Conservation (phyloP, 2,888 invertebrate species). For the Geophilus truncorum region DNA sequence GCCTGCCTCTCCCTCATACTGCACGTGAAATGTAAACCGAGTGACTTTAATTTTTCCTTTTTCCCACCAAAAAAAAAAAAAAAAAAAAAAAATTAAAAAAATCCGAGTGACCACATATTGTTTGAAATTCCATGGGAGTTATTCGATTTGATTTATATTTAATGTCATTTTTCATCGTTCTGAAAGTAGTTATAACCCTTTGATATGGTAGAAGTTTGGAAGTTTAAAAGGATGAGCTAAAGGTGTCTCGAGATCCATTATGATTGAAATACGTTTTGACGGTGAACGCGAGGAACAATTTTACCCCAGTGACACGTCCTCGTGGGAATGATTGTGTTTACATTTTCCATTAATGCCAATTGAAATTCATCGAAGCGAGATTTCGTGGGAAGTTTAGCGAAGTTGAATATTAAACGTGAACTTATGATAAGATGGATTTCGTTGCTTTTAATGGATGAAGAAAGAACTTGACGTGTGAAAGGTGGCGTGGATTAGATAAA, state of each 20-base stretch:
- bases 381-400: neutral
- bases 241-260: neutral
- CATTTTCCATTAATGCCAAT: neutral
- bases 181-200: neutral
- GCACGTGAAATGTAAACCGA: neutral
- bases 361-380: neutral
- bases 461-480: neutral
- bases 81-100: neutral
- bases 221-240: neutral
- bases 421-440: neutral
- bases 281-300: neutral
- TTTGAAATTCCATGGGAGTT: neutral
- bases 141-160: neutral
- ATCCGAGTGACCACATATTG: neutral
- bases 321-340: conserved; percentile 11
- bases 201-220: neutral
- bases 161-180: neutral
- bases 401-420: neutral
- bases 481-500: neutral
- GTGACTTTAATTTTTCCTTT: neutral
- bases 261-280: neutral
- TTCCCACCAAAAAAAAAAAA: neutral
- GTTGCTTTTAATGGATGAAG: neutral
- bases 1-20: neutral
- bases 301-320: neutral